A percentile compares a stretch with the other conserved stretches of the same genome.
These are phyloP conservation scores for Sphinx pinastri DNA, from an alignment of 2,888 invertebrate genomes.

Conservation along the genomic window DNA sequence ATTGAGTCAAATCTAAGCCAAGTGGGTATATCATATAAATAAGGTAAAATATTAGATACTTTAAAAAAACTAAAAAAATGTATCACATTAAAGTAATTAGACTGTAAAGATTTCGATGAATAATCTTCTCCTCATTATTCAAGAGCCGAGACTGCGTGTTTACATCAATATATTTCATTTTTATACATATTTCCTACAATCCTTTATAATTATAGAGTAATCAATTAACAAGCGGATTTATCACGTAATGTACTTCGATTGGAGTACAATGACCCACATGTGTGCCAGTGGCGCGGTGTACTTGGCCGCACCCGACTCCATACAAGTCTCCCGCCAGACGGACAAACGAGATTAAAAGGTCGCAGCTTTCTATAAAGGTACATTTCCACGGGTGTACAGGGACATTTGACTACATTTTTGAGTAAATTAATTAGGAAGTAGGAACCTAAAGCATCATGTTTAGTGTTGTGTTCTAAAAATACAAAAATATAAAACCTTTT, in stretches of 20 bases:
- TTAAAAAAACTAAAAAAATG: too few relatives aligned
- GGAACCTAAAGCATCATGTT: too few relatives aligned
- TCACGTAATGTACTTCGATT: conserved; percentile 24
- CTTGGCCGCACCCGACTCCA: conserved; percentile 47
- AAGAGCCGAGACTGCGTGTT: too few relatives aligned
- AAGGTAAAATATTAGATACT: too few relatives aligned
- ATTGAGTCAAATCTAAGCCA: too few relatives aligned
- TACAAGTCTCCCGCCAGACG: conserved; percentile 40
- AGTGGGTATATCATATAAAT: too few relatives aligned
- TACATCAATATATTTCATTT: too few relatives aligned
- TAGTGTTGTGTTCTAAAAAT: too few relatives aligned
- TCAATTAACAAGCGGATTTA: neutral
- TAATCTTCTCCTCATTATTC: too few relatives aligned
- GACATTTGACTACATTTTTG: neutral
- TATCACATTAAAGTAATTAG: too few relatives aligned
- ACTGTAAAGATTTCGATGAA: too few relatives aligned
- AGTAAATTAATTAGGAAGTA: neutral
- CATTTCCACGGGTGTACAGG: conserved; percentile 24
- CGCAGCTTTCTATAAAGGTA: conserved; percentile 46
- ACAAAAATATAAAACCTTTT: neutral
- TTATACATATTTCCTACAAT: too few relatives aligned
- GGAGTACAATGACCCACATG: conserved; percentile 63
- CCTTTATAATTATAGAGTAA: neutral
- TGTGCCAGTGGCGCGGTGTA: conserved; percentile 66
- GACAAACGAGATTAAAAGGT: conserved; percentile 39